Evolutionary conservation across 1,140 invertebrate species (phyloP), one percentile per base, ranked within the genome.

Genomic region (Cheumatopsyche charites): DNA sequence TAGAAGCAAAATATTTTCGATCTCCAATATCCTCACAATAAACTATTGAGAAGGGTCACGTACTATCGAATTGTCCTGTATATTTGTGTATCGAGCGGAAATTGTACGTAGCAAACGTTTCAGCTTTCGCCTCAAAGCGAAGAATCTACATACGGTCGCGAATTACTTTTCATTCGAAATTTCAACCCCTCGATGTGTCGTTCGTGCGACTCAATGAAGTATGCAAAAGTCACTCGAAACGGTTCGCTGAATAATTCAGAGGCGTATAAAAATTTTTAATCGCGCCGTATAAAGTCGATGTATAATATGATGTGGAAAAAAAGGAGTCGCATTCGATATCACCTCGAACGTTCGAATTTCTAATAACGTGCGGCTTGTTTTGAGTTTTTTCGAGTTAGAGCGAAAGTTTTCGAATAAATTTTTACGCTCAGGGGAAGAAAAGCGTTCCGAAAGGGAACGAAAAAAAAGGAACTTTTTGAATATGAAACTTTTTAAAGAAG

Each of bases 71-170:
- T n/a, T n/a, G n/a, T n/a, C n/a, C n/a, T n/a, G n/a, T n/a, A n/a
- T n/a, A n/a, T 17, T 70, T 67, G 70, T 74, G 67, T 67, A 62
- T 67, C 36, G 69, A 45, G 13, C 52, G 58, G 42, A 70, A 25
- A 70, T 47, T 68, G 73, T 49, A 62, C 36, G 68, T 43, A 62
- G 29, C 36, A 70, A 62, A 26, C 55, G 55, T 43, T 62, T 62
- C 52, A 11, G 68, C 68, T 71, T 62, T 70, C 19, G 43, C 66
- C 2, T 55, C 47, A 68, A 68, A 52, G 47, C 12, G 63, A 45
- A n/a, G 63, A 66, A 66, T 66, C 26, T 45, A 66, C 63, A 66
- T 66, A 66, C 9, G 13, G 63, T 26, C 45, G 17, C 19, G 23
- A 47, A 66, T 66, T 47, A 66, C 43, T 66, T 49, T 66, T 47